These are phyloP conservation scores for Panagrolaimus sp. DNA, from an alignment of 1,140 invertebrate species.

Conservation along the genomic window DNA sequence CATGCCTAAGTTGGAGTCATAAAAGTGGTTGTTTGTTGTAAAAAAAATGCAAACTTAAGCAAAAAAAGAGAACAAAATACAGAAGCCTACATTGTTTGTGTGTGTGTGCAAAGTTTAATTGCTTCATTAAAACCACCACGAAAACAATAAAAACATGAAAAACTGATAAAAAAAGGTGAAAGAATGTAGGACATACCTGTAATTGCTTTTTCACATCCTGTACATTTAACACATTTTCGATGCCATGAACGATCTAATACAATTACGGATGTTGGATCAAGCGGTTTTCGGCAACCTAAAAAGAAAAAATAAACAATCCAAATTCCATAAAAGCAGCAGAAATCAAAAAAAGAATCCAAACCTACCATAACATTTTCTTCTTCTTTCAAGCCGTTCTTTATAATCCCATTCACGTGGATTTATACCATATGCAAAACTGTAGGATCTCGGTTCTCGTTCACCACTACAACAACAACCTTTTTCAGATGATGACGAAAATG, in stretches of 20 bases:
- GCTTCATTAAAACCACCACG: too few relatives aligned
- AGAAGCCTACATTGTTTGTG: too few relatives aligned
- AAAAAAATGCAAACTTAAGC: too few relatives aligned
- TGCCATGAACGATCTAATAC: slow-evolving; percentile 7
- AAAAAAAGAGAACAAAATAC: too few relatives aligned
- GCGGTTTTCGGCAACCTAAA: slow-evolving; percentile 7
- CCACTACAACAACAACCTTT: background rate
- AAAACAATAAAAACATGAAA: too few relatives aligned
- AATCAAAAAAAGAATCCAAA: background rate
- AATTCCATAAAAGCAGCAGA: background rate
- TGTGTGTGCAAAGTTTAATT: too few relatives aligned
- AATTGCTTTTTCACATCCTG: background rate
- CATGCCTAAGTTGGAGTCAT: too few relatives aligned
- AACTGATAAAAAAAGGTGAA: too few relatives aligned
- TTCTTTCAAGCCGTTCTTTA: background rate
- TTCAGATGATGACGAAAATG: too few relatives aligned
- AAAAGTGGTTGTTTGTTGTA: too few relatives aligned
- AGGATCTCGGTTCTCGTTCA: slow-evolving; percentile 11
- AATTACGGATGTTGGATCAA: background rate
- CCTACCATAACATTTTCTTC: slow-evolving; percentile 5
- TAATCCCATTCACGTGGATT: background rate
- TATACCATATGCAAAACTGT: slow-evolving; percentile 6
- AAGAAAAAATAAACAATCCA: background rate
- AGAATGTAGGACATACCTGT: background rate
- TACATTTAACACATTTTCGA: slow-evolving; percentile 7